Conservation (phyloP, 2,797 vertebrate genomes). For the Falco biarmicus region DNA sequence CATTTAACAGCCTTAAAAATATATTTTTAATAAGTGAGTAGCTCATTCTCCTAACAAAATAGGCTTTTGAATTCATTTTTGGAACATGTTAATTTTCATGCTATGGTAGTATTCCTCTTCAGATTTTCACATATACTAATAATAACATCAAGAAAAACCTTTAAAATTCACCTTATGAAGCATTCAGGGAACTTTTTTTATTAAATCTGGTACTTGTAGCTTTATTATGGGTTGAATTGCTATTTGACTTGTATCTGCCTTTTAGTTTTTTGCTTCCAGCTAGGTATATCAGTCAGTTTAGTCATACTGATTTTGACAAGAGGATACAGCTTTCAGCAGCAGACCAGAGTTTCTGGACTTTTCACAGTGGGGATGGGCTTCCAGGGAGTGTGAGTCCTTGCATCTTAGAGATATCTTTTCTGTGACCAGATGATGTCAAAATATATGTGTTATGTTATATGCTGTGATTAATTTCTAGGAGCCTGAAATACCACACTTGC, state of each 20-base stretch:
- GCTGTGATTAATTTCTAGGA: not conserved
- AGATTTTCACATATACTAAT: not conserved
- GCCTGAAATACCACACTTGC: not conserved
- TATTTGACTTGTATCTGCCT: not conserved
- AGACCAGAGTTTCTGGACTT: not conserved
- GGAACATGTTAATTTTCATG: not conserved
- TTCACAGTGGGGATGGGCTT: not conserved
- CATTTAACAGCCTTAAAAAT: constrained; percentile 6
- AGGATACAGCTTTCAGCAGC: not conserved
- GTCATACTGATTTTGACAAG: not conserved
- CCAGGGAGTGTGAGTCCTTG: not conserved
- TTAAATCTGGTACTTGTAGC: not conserved
- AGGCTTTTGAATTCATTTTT: not conserved
- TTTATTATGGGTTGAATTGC: not conserved
- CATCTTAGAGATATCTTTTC: not conserved
- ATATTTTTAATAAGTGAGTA: constrained; percentile 3
- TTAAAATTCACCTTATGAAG: not conserved
- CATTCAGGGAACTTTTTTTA: not conserved
- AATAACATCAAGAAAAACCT: not conserved
- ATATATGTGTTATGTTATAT: not conserved
- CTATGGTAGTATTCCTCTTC: not conserved
- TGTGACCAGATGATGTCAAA: not conserved
- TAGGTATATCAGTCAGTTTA: not conserved
- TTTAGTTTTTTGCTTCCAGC: not conserved
- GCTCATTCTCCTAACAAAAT: not conserved